phyloP scores from a whole-genome alignment of 1,140 invertebrate genomes.

The Cepaea nemoralis region DNA sequence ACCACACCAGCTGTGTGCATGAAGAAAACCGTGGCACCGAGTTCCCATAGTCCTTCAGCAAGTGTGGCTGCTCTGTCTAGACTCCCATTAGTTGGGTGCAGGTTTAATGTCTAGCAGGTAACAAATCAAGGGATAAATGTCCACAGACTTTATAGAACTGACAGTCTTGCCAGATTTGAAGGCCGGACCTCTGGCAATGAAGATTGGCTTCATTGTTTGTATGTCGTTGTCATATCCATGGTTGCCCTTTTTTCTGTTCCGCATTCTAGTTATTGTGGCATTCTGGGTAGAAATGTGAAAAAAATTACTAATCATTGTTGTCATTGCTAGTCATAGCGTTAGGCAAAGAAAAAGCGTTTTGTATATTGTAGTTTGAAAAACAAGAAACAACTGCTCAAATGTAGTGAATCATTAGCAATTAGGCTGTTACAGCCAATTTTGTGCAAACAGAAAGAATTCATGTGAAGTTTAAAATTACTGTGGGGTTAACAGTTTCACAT shows the following conservation, averaged over 20 bases:
- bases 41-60: slow-evolving; percentile 18
- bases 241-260: slow-evolving; percentile 29
- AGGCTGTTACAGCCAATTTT: no score
- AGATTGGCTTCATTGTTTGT: slow-evolving; percentile 78
- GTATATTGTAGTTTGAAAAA: no score
- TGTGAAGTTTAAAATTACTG: no score
- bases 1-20: not conserved
- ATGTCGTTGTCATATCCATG: slow-evolving; percentile 53
- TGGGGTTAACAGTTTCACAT: no score
- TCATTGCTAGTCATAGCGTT: no score
- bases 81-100: slow-evolving; percentile 54
- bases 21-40: not conserved
- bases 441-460: no score
- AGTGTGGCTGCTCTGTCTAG: slow-evolving; percentile 29
- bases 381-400: no score
- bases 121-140: slow-evolving; percentile 79
- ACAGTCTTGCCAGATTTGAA: slow-evolving; percentile 74
- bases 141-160: slow-evolving; percentile 76
- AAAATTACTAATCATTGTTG: no score
- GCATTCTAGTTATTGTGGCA: not conserved
- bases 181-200: slow-evolving; percentile 78
- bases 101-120: slow-evolving; percentile 71
- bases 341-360: no score
- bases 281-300: no score
- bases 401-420: no score